Evolutionary conservation across 2,113 vertebrate species (phyloP).

Genomic region (Gymnocephalus cernua): DNA sequence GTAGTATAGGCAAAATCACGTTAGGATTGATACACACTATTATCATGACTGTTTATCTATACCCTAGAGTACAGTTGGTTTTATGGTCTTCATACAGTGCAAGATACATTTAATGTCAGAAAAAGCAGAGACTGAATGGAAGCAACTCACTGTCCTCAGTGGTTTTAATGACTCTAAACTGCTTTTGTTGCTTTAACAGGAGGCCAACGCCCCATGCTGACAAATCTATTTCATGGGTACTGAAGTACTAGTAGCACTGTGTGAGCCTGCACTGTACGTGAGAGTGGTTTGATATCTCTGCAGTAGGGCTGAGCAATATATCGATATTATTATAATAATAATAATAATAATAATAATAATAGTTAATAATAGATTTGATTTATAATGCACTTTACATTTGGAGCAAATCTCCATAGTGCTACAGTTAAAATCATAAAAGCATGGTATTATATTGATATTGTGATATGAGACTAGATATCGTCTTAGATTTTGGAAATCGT

Average conservation of each 20-base stretch:
- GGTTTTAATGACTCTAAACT: conserved; percentile 32
- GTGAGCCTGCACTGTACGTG: conserved; percentile 50
- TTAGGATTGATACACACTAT: neutral
- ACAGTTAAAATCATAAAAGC: no score
- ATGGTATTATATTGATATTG: no score
- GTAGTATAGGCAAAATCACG: neutral
- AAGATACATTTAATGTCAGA: neutral
- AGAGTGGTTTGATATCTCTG: conserved; percentile 28
- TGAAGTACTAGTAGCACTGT: conserved; percentile 68
- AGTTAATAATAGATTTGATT: no score
- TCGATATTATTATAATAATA: no score
- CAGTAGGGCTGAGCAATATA: no score
- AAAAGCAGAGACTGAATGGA: neutral
- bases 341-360: no score
- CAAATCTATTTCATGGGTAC: conserved; percentile 67
- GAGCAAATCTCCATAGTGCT: no score
- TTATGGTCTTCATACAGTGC: neutral
- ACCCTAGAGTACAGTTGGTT: neutral
- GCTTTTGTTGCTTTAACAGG: conserved; percentile 77
- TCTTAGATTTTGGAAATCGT: no score
- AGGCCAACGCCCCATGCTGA: conserved; percentile 57
- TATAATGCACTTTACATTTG: no score
- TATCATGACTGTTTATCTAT: neutral
- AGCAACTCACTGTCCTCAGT: neutral
- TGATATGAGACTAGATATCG: no score